A percentile compares a stretch with the other conserved stretches of the same genome.
phyloP scores from a whole-genome alignment of 1,140 invertebrate genomes.

The Palaemon carinicauda region DNA sequence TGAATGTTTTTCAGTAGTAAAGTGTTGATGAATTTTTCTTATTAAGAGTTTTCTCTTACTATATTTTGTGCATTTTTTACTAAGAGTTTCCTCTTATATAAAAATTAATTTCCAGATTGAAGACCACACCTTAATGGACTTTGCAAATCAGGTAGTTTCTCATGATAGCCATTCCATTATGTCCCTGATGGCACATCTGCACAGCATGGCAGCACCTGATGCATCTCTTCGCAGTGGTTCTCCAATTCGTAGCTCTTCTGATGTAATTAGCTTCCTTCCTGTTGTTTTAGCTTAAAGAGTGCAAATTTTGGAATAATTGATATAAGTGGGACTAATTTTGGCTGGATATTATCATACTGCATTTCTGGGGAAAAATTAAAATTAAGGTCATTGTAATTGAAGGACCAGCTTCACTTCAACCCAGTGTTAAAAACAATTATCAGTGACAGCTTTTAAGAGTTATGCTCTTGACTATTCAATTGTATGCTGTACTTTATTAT shows the following conservation, averaged over 20 bases:
- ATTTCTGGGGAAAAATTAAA: too few species aligned
- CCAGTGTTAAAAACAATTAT: not conserved
- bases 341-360: too few species aligned
- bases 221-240: not conserved
- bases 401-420: not conserved
- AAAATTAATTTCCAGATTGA: slow-evolving; percentile 66
- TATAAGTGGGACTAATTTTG: not conserved
- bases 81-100: not conserved
- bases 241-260: not conserved
- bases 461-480: slow-evolving; percentile 64
- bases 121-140: slow-evolving; percentile 73
- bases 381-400: too few species aligned
- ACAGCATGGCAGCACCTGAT: slow-evolving; percentile 69
- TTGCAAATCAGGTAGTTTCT: slow-evolving; percentile 74
- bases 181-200: slow-evolving; percentile 73
- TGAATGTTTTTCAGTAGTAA: not conserved
- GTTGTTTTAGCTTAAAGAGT: not conserved
- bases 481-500: not conserved
- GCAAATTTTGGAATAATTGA: not conserved
- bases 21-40: too few species aligned
- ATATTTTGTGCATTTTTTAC: not conserved
- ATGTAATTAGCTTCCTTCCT: not conserved
- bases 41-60: too few species aligned
- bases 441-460: slow-evolving; percentile 68
- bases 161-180: slow-evolving; percentile 72